These are phyloP conservation scores for Amiota mariae DNA, from an alignment of 2,888 invertebrate species.

Conservation along the genomic window DNA sequence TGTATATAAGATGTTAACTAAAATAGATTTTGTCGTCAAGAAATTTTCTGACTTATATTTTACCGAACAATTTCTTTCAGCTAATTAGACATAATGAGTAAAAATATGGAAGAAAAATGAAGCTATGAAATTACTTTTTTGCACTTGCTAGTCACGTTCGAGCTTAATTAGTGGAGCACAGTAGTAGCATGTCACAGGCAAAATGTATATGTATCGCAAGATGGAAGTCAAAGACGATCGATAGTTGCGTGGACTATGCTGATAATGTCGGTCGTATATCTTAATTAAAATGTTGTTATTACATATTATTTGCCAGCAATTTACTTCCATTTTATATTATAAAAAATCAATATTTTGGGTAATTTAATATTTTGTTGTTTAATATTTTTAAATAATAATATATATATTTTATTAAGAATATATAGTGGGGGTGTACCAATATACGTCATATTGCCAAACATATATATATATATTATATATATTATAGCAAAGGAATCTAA, in stretches of 20 bases:
- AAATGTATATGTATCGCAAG: conserved; percentile 6
- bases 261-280: conserved; percentile 59
- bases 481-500: neutral
- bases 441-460: neutral
- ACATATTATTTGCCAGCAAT: conserved; percentile 44
- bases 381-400: too few relatives aligned
- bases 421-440: too few relatives aligned
- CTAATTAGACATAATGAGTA: conserved; percentile 1
- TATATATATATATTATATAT: too few relatives aligned
- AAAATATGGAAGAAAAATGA: conserved; percentile 24
- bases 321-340: neutral
- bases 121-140: conserved; percentile 58
- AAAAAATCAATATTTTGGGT: conserved; percentile 2
- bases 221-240: conserved; percentile 13
- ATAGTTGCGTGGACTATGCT: conserved; percentile 40
- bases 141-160: conserved; percentile 65
- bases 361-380: conserved; percentile 5
- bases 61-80: conserved; percentile 6
- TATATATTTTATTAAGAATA: too few relatives aligned
- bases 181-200: conserved; percentile 28
- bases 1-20: too few relatives aligned
- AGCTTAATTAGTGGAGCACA: conserved; percentile 67
- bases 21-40: too few relatives aligned
- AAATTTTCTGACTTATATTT: too few relatives aligned
- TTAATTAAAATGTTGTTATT: conserved; percentile 67